phyloP scores from a whole-genome alignment of 2,888 invertebrate genomes.

The Acleris sparsana region DNA sequence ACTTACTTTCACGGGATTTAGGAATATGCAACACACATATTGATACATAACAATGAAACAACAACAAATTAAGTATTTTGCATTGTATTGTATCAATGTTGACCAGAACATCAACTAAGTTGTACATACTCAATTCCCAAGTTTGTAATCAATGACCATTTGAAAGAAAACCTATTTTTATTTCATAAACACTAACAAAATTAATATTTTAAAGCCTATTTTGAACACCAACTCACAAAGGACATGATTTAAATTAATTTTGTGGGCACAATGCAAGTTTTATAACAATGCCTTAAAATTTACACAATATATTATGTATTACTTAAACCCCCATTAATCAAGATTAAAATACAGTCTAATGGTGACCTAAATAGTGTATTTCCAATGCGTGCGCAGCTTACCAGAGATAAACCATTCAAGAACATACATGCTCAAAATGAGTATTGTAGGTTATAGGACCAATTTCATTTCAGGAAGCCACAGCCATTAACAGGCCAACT shows the following conservation, averaged over 20 bases:
- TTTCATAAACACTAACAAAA: background rate
- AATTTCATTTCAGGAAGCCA: constrained; percentile 14
- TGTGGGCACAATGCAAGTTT: background rate
- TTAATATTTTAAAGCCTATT: background rate
- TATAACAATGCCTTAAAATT: no score
- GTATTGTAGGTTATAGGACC: constrained; percentile 14
- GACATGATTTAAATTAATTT: background rate
- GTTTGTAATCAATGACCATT: no score
- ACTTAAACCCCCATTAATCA: no score
- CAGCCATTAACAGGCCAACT: constrained; percentile 85
- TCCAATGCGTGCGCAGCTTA: background rate
- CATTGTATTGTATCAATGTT: no score
- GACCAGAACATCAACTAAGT: no score
- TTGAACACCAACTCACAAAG: background rate
- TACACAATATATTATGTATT: no score
- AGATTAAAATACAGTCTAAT: no score
- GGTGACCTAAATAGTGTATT: background rate
- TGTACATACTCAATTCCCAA: no score
- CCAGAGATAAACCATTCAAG: background rate
- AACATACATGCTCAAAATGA: constrained; percentile 15
- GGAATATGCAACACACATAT: no score
- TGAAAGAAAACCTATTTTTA: no score
- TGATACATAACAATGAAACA: no score
- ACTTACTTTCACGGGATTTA: background rate
- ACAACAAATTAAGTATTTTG: no score